These are phyloP conservation scores for Microplitis mediator DNA, from an alignment of 1,140 invertebrate species.

Conservation along the genomic window DNA sequence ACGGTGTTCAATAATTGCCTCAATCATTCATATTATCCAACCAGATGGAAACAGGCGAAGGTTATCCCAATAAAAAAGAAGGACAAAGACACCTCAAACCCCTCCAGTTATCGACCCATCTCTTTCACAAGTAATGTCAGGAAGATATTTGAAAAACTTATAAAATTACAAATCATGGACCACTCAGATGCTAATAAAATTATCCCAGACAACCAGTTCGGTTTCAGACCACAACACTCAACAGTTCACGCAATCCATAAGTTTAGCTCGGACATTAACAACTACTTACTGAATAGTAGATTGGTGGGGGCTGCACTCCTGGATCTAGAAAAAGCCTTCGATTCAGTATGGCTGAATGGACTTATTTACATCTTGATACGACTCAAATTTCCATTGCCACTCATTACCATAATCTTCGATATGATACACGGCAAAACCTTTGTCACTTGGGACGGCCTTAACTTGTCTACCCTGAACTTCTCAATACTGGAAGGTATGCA, in stretches of 20 bases:
- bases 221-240: neutral
- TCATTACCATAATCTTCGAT: neutral
- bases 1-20: slow-evolving; percentile 26
- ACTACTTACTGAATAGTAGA: neutral
- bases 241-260: neutral
- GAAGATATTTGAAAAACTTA: slow-evolving; percentile 18
- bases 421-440: slow-evolving; percentile 19
- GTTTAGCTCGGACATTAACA: neutral
- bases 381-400: slow-evolving; percentile 18
- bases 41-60: slow-evolving; percentile 34
- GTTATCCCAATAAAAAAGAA: slow-evolving; percentile 35
- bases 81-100: slow-evolving; percentile 17
- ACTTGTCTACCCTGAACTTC: neutral
- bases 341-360: slow-evolving; percentile 19
- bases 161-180: neutral
- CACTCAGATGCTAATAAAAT: neutral
- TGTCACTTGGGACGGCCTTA: slow-evolving; percentile 1
- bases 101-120: slow-evolving; percentile 36
- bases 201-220: slow-evolving; percentile 4
- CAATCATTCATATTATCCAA: slow-evolving; percentile 32
- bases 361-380: slow-evolving; percentile 27
- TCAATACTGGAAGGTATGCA: slow-evolving; percentile 15
- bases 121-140: slow-evolving; percentile 30
- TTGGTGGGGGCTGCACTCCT: neutral
- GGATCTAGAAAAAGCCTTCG: slow-evolving; percentile 7